Base-by-base conservation (phyloP, 2,888 invertebrate genomes). In the Drosophila rubida region DNA sequence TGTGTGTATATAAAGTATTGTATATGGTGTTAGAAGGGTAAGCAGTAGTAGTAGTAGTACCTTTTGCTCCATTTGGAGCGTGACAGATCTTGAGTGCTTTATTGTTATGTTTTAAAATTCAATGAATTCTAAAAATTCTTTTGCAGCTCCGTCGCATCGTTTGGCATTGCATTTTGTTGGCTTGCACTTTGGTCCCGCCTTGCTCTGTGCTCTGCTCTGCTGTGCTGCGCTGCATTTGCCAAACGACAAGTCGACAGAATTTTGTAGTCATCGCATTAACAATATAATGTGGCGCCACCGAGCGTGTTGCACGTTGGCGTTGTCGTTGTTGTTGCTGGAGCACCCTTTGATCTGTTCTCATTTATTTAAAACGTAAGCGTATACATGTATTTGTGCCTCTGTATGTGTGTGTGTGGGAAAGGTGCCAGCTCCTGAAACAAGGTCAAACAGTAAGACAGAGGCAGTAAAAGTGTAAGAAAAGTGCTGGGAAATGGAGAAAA, bases 51-150 rank as follows among this genome's bases (percentile, higher is more conserved):
- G 25, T 8, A n/a, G 2, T 27, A 14, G 39, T 65, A 73, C 85
- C 85, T 78, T 81, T 67, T 61, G 85, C 62, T 74, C 57, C 82
- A 69, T 78, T 80, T 84, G 78, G 67, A 69, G 78, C 79, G 81
- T 72, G 64, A 81, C 73, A 66, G 80, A 75, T 75, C 86, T 80
- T 90, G 89, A 89, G 89, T 89, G 90, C 85, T 89, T 89, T 88
- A 90, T 89, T 90, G 90, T 90, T 89, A 87, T 87, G 88, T 85
- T 89, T 89, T 88, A 87, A 88, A 90, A 89, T 89, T 89, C 89
- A 89, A 90, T 89, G 90, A 89, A 89, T 90, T 89, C 88, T 87
- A 87, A 88, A 90, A 89, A 69, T 78, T 61, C 63, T 49, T 51
- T 42, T 58, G 53, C 69, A 45, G 42, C 45, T 22, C 22, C 44